Evolutionary conservation across 2,888 invertebrate species (phyloP), one percentile per base, ranked within the genome.

Genomic region (Imbricaverruca yamaguchii): DNA sequence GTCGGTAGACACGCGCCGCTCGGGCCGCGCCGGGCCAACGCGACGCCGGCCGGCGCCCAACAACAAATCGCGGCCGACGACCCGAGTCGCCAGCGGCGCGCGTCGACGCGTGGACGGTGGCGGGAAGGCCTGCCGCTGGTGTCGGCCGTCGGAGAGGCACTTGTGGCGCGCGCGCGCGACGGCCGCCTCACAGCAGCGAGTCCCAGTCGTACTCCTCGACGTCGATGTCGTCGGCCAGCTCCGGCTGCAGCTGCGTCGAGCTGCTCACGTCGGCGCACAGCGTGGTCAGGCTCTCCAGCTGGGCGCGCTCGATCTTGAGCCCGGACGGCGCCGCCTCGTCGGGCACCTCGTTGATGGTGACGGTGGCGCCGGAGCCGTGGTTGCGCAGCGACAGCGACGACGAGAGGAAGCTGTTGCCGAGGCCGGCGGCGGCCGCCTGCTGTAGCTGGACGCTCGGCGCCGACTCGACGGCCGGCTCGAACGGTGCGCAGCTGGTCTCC

Each of bases 321-420:
- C 74, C 74, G 55, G 15, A 53, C 55, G 74, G 74, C 74, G 74
- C 74, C 53, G 8, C 74, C 55, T 18, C 55, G 9, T 74, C 74
- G 2, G 74, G 74, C 55, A 74, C 74, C 74, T 74, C 74, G 55
- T 74, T 81, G 39, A 84, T 84, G 79, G 83, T 84, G 15, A 84
- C 83, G 2, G 84, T 84, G 39, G 83, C 84, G 1, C 84, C 84
- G 1, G 84, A 83, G 13, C 83, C 83, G 77, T 84, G 84, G 69
- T 83, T 81, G 56, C 81, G 80, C 15, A 83, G 82, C 25, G 82
- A 83, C n/a, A 84, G 81, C n/a, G 83, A 82, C 80, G 83, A 82
- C 55, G 83, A 83, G 21, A 80, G 23, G 79, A 69, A 63, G 65
- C 67, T 61, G 79, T n/a, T 13, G 65, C 81, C 23, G 39, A 74